Evolutionary conservation across 2,888 invertebrate species (phyloP).

Genomic region (Autographa gamma): DNA sequence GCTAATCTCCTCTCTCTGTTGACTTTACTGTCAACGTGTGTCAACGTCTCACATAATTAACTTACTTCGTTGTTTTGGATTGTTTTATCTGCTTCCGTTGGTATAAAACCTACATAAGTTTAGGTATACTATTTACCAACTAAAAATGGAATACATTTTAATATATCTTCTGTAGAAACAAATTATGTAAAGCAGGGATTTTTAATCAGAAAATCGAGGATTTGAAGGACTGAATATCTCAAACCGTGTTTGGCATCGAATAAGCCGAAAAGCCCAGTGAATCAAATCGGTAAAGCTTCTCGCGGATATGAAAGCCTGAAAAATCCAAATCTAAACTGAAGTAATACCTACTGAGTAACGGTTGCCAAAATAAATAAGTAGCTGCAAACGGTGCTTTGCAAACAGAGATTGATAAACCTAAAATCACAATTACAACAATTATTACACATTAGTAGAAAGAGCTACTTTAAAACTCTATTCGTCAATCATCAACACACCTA

Average conservation of each 20-base stretch:
- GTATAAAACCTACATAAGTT: not conserved
- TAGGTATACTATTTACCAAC: no score
- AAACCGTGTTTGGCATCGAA: not conserved
- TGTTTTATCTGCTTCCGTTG: not conserved
- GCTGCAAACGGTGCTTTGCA: no score
- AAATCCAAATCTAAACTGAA: constrained; percentile 16
- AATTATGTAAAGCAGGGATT: not conserved
- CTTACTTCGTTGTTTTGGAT: not conserved
- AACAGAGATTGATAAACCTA: no score
- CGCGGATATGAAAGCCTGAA: constrained; percentile 26
- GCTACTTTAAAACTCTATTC: no score
- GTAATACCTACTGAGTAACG: not conserved
- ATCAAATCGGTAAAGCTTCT: constrained; percentile 10
- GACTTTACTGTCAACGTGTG: not conserved
- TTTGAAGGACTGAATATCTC: not conserved
- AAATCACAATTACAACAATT: no score
- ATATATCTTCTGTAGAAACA: not conserved
- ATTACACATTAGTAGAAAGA: no score
- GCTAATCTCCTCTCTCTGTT: not conserved
- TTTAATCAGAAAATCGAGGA: constrained; percentile 3
- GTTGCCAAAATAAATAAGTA: no score
- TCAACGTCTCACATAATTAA: not conserved
- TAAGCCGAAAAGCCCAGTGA: constrained; percentile 8
- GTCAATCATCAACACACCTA: no score
- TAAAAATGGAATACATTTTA: no score